Evolutionary conservation across 2,888 invertebrate genomes (phyloP), one percentile per base, ranked within the genome.

Genomic region (Sminthurides aquaticus): DNA sequence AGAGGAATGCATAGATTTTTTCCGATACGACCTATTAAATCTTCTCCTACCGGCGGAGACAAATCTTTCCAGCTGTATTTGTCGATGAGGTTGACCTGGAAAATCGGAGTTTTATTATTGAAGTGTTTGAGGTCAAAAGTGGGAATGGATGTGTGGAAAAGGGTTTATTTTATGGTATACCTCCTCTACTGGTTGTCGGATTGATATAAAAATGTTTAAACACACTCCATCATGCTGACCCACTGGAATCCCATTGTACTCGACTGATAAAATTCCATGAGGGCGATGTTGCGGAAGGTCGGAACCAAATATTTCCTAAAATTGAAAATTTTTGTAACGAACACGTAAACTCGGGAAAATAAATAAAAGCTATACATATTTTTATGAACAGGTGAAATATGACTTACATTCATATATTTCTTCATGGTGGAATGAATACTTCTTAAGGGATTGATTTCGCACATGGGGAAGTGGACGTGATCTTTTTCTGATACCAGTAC

Each of bases 51-150:
- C 54, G 85, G 84, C 75, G 83, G 81, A 28, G 87, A 83, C 54
- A 91, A 79, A 79, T 92, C 91, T 74, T 91, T 87, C 94, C 93
- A 94, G 18, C 87, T 87, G 80, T 90, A 93, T 79, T 92, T 92
- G 65, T 91, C 90, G 76, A 89, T 89, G 2, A 91, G 84, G 11
- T 88, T 85, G 0, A 91, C 90, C 73, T 73, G 25, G 8, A 63
- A 43, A 24, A n/a, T n/a, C n/a, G n/a, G n/a, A 43, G 11, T 11
- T 8, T 43, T 15, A 54, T 20, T 20, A 20, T 54, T 20, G 22
- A 52, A 52, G 52, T 52, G 8, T 18, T 52, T 20, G 52, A 52
- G n/a, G 22, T 11, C 8, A 43, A 43, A 43, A 43, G 15, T 43
- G 15, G 15, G 15, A 43, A 43, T 43, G n/a, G n/a, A n/a, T n/a